Conservation (phyloP, 2,113 vertebrate species). For the Synchiropus splendidus region DNA sequence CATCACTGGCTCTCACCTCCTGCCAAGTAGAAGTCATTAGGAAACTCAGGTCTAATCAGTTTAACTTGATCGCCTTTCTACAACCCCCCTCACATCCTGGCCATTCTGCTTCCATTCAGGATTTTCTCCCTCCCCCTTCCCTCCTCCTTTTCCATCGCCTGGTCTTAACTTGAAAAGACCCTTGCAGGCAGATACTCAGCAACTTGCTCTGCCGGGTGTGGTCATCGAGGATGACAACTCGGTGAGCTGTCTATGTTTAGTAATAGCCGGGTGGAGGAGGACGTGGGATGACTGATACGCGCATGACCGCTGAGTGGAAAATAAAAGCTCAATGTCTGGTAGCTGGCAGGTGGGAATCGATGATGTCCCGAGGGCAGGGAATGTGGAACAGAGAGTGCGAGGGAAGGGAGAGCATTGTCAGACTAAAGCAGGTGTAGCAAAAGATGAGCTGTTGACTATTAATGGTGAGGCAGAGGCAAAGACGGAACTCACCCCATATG, state of each 20-base stretch:
- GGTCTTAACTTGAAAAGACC: slow-evolving; percentile 30
- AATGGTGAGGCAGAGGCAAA: slow-evolving; percentile 42
- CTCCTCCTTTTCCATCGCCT: slow-evolving; percentile 4
- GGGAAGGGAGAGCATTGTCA: slow-evolving; percentile 27
- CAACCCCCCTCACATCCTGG: slow-evolving; percentile 23
- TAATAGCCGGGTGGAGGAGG: slow-evolving; percentile 21
- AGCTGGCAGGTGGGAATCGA: slow-evolving; percentile 22
- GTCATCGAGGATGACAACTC: slow-evolving; percentile 49
- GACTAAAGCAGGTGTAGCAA: slow-evolving; percentile 27
- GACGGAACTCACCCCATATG: slow-evolving; percentile 35
- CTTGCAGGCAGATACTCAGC: slow-evolving; percentile 54
- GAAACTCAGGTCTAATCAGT: slow-evolving; percentile 43
- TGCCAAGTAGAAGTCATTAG: slow-evolving; percentile 45
- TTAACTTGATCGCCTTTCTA: slow-evolving; percentile 26
- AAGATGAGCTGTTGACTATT: slow-evolving; percentile 47
- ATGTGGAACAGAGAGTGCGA: slow-evolving; percentile 18
- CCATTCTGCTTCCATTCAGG: no score
- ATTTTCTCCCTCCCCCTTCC: slow-evolving; percentile 32
- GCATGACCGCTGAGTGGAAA: slow-evolving; percentile 17
- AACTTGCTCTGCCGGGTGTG: slow-evolving; percentile 56
- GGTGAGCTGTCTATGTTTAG: slow-evolving; percentile 35
- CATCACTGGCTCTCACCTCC: no score
- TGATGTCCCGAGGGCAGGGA: slow-evolving; percentile 13
- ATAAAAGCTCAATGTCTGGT: slow-evolving; percentile 9
- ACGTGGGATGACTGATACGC: slow-evolving; percentile 7